Base-by-base conservation (phyloP, 1,140 invertebrate genomes). In the Bombus cullumanus region DNA sequence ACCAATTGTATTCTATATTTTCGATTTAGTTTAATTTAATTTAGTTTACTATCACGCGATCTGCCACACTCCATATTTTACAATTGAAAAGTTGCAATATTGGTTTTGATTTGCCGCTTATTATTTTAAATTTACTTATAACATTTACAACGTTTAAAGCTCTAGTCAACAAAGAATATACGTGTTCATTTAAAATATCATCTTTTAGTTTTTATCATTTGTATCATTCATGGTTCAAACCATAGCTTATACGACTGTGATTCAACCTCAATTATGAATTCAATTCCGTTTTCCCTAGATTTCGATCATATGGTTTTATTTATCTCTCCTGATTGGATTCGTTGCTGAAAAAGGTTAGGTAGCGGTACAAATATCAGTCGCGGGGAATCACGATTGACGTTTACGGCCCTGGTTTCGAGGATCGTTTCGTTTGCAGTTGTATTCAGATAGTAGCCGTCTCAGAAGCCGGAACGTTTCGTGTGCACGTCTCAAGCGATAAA, bases 381-480 rank as follows among this genome's bases (percentile, higher is more conserved):
- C 31, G 3, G 71, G 75, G 53, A 74, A 3, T 68, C 37, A 22
- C 13, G 37, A 74, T 13, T 84, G 31, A 43, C 34, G 71, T 53
- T 77, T 69, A 88, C 84, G 78, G 28, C 41, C 79, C 88, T 85
- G 83, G 64, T 57, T 79, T 85, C 76, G 76, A 66, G 37, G 77
- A 43, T 5, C 79, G 77, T 77, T 88, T 85, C 79, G 77, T 77
- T 88, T 86, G 89, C 88, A 83, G 88, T 89, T 87, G 86, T 85
- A 89, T 93, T 92, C 91, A 92, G 89, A 83, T 90, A 91, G 88
- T 90, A 93, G 90, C 78, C 89, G 90, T 92, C 81, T 59, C 47
- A 83, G 74, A 84, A 89, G 81, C 86, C 77, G 88, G 89, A 90
- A 74, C 80, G 71, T 89, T 87, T 85, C 80, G 69, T 64, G 69